phyloP scores from a whole-genome alignment of 2,113 vertebrate species.

The Odocoileus virginianus region DNA sequence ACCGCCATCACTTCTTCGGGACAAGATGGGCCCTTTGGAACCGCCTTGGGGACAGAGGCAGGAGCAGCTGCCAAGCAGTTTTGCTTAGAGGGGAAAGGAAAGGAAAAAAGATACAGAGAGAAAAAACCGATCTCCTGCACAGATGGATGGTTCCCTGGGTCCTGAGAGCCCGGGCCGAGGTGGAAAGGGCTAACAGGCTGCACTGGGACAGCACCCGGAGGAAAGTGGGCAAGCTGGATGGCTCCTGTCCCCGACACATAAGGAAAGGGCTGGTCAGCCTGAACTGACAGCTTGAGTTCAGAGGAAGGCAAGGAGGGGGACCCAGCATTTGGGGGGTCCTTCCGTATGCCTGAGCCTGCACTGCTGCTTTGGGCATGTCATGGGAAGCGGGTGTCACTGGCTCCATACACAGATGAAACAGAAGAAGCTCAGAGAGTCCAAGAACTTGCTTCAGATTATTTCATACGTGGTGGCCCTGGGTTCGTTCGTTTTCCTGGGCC shows the following conservation, averaged over 20 bases:
- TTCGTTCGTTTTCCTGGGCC: neutral
- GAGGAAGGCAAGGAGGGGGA: neutral
- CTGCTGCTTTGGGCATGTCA: neutral
- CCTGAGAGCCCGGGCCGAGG: neutral
- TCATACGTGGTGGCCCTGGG: neutral
- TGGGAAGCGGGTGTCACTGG: neutral
- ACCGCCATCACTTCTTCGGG: slow-evolving; percentile 42
- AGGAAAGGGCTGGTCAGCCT: neutral
- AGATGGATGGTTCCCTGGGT: neutral
- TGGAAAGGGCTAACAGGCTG: neutral
- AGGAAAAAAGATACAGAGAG: neutral
- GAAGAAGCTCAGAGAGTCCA: neutral
- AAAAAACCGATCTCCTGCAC: neutral
- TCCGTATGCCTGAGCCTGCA: neutral
- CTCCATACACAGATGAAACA: neutral
- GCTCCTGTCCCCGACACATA: neutral
- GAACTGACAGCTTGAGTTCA: neutral
- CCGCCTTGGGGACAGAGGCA: slow-evolving; percentile 38
- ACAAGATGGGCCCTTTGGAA: slow-evolving; percentile 46
- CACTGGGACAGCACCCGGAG: rapidly evolving
- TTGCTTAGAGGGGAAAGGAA: slow-evolving; percentile 28
- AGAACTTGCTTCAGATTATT: neutral
- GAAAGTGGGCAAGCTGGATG: neutral
- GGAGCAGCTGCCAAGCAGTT: neutral
- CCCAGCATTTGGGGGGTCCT: neutral